A percentile compares a stretch with the other conserved stretches of the same genome.
Evolutionary conservation across 2,113 vertebrate species (phyloP).

Genomic region (Laticauda colubrina): DNA sequence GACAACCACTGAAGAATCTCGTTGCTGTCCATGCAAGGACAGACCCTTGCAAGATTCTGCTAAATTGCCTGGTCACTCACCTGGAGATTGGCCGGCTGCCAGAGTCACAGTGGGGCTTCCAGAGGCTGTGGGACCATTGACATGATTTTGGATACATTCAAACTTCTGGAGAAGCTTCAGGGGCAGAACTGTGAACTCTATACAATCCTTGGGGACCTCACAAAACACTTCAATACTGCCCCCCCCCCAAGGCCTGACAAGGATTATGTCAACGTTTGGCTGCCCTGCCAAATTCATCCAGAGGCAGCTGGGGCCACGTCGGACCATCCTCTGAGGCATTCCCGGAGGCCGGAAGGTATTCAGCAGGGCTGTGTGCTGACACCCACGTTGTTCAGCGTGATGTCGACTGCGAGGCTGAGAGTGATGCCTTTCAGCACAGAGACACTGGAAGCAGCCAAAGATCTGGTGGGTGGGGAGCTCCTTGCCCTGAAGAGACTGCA

Average conservation of each 20-base stretch:
- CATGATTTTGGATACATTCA: background rate
- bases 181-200: background rate
- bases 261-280: background rate
- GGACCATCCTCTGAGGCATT: background rate
- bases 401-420: background rate
- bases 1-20: background rate
- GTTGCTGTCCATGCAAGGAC: background rate
- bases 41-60: background rate
- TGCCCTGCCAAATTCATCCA: background rate
- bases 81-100: background rate
- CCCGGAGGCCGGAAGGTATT: no score
- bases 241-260: background rate
- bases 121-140: background rate
- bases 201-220: background rate
- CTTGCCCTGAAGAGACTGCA: no score
- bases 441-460: background rate
- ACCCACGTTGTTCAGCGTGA: background rate
- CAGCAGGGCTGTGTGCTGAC: background rate
- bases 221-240: background rate
- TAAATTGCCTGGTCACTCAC: background rate
- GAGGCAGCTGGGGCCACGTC: background rate
- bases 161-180: background rate
- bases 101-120: background rate
- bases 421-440: background rate
- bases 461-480: no score